These are phyloP conservation scores for Melieria picta DNA, from an alignment of 2,888 invertebrate genomes.

Conservation along the genomic window DNA sequence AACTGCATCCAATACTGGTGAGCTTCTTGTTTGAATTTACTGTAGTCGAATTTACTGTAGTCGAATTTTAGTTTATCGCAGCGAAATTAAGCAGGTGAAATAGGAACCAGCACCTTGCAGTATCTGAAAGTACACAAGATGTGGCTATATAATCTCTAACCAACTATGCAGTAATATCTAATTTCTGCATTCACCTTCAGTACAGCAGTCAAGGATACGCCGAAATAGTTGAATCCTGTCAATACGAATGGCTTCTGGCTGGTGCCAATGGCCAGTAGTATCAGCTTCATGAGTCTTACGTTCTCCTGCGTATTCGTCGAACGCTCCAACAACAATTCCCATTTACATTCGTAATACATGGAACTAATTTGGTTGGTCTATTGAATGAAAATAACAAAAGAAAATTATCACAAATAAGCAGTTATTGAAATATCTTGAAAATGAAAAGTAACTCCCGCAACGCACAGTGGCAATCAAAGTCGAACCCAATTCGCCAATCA, in stretches of 20 bases:
- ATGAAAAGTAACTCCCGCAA: neutral
- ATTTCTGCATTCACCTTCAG: slow-evolving; percentile 45
- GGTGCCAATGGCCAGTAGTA: slow-evolving; percentile 50
- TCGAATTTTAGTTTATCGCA: slow-evolving; percentile 42
- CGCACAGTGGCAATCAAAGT: slow-evolving; percentile 49
- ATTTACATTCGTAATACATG: slow-evolving; percentile 54
- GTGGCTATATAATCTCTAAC: neutral
- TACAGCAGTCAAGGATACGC: slow-evolving; percentile 51
- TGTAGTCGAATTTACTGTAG: too few species aligned
- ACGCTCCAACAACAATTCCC: slow-evolving; percentile 52
- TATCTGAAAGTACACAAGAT: slow-evolving; percentile 44
- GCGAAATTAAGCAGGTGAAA: slow-evolving; percentile 57
- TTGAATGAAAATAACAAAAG: neutral
- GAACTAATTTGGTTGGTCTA: slow-evolving; percentile 53
- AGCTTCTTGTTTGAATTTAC: too few species aligned
- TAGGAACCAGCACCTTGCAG: slow-evolving; percentile 57
- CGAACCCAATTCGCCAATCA: slow-evolving; percentile 52
- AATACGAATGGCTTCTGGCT: slow-evolving; percentile 51
- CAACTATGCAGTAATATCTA: neutral
- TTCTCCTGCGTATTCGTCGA: slow-evolving; percentile 50
- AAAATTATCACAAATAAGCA: neutral
- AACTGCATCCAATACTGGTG: too few species aligned
- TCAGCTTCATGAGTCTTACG: slow-evolving; percentile 51
- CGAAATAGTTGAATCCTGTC: slow-evolving; percentile 55
- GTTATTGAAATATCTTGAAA: neutral